Evolutionary conservation across 2,797 vertebrate genomes (phyloP).

Genomic region (Mus minutoides): DNA sequence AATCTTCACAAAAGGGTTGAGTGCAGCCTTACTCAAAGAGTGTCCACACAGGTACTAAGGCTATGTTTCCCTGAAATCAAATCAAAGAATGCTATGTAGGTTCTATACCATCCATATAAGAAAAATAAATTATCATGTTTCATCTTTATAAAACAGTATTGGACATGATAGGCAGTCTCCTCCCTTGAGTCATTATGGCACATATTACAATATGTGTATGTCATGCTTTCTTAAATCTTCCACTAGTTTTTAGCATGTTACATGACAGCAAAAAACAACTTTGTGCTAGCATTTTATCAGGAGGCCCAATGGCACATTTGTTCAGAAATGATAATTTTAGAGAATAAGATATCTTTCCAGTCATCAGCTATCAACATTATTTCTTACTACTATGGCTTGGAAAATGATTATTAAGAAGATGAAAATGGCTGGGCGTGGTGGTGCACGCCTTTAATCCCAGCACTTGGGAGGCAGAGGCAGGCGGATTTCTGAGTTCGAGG

Average conservation of each 20-base stretch:
- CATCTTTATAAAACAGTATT: neutral
- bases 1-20: neutral
- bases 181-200: neutral
- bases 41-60: neutral
- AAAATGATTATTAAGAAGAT: conserved; percentile 7
- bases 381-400: neutral
- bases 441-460: too few relatives aligned
- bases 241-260: neutral
- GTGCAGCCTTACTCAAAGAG: neutral
- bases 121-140: neutral
- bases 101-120: neutral
- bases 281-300: neutral
- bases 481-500: too few relatives aligned
- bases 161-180: neutral
- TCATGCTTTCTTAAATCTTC: neutral
- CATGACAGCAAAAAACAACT: conserved; percentile 22
- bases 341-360: neutral
- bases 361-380: neutral
- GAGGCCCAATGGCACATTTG: neutral
- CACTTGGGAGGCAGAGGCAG: too few relatives aligned
- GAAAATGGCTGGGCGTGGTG: too few relatives aligned
- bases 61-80: neutral
- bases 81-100: neutral
- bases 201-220: neutral
- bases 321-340: conserved; percentile 9